Conservation (phyloP, 2,113 vertebrate genomes). For the Eulemur macaco region DNA sequence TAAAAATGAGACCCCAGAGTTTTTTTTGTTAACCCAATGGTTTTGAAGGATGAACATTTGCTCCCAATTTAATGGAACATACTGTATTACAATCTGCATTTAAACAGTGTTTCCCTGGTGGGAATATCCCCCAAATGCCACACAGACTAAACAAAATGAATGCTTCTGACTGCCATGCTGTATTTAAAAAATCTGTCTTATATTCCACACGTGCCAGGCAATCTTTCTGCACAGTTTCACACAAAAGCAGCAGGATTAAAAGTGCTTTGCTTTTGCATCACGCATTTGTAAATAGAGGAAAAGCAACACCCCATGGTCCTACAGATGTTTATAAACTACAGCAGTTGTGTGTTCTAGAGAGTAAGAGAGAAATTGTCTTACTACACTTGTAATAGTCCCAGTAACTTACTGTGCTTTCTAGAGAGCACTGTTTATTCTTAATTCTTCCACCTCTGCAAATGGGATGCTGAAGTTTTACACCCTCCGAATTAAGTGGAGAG, state of each 20-base stretch:
- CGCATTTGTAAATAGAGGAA: slow-evolving; percentile 37
- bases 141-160: slow-evolving; percentile 66
- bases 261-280: background rate
- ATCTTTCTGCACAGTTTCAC: slow-evolving; percentile 59
- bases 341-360: background rate
- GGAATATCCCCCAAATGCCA: background rate
- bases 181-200: slow-evolving; percentile 53
- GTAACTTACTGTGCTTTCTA: background rate
- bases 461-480: background rate
- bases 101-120: slow-evolving; percentile 44
- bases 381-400: background rate
- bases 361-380: background rate
- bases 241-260: slow-evolving; percentile 30
- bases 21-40: slow-evolving; percentile 28
- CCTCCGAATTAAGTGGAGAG: background rate
- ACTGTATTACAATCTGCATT: slow-evolving; percentile 57
- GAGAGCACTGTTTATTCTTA: background rate
- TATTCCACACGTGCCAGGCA: background rate
- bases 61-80: slow-evolving; percentile 71
- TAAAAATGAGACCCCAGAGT: slow-evolving; percentile 63
- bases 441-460: background rate
- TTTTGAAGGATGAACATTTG: slow-evolving; percentile 71
- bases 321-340: background rate
- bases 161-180: slow-evolving; percentile 29
- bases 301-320: background rate